Evolutionary conservation across 2,113 vertebrate genomes (phyloP).

Genomic region (Perognathus longimembris): DNA sequence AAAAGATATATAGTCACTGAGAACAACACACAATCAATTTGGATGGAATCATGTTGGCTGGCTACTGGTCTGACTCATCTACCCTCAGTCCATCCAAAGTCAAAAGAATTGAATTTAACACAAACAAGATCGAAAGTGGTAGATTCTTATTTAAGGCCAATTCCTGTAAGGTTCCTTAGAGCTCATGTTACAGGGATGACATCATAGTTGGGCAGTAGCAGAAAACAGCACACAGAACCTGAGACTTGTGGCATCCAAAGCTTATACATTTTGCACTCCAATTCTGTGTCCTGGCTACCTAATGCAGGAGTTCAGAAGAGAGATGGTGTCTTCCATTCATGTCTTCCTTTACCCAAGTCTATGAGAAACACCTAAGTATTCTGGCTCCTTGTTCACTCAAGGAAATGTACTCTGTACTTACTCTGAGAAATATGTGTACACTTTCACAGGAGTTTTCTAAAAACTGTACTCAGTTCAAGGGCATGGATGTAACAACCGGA

Average conservation of each 20-base stretch:
- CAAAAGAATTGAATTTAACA: conserved; percentile 21
- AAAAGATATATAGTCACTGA: conserved; percentile 44
- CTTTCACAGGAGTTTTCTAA: conserved; percentile 6
- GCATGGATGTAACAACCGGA: background rate
- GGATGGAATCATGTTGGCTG: background rate
- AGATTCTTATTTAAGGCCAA: background rate
- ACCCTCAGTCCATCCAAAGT: background rate
- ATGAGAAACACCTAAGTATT: background rate
- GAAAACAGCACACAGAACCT: conserved; percentile 20
- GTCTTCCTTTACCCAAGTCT: background rate
- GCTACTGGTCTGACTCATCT: background rate
- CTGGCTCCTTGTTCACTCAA: background rate
- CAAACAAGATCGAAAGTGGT: conserved; percentile 20
- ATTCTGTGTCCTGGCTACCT: background rate
- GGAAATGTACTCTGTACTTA: conserved; percentile 22
- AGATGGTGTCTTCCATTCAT: background rate
- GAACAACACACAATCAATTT: conserved; percentile 49
- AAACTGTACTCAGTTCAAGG: conserved; percentile 8
- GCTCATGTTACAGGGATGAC: background rate
- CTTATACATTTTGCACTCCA: background rate
- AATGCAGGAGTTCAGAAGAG: background rate
- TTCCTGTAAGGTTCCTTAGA: conserved; percentile 36
- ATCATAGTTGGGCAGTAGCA: background rate
- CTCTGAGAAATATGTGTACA: background rate
- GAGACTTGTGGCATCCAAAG: background rate